Evolutionary conservation across 2,113 vertebrate genomes (phyloP).

Genomic region (Pelvicachromis taeniatus): DNA sequence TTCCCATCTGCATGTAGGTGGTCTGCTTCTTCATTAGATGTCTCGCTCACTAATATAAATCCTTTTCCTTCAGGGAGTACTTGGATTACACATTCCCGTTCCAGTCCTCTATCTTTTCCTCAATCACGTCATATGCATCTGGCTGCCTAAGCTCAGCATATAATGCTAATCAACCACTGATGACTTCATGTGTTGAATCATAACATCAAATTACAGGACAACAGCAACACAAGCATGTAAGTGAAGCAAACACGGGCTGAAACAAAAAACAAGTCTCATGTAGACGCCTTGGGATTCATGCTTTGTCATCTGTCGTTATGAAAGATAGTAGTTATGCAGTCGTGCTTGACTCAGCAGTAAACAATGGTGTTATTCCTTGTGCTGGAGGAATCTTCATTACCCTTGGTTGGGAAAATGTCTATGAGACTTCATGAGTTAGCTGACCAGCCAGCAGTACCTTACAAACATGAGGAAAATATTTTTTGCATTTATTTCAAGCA

Average conservation of each 20-base stretch:
- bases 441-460: not conserved
- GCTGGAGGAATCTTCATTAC: not conserved
- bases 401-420: not conserved
- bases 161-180: conserved; percentile 2
- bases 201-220: not conserved
- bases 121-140: not conserved
- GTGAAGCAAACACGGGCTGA: conserved; percentile 9
- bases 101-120: not conserved
- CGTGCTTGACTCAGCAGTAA: not conserved
- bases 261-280: not conserved
- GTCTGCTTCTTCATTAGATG: not conserved
- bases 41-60: not conserved
- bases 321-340: not conserved
- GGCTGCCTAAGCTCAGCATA: not conserved
- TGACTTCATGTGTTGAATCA: conserved; percentile 37
- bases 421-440: not conserved
- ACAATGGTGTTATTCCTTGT: not conserved
- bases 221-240: not conserved
- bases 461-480: not conserved
- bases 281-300: not conserved
- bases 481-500: too few relatives aligned
- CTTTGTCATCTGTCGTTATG: not conserved
- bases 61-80: not conserved
- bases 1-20: not conserved
- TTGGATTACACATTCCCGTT: not conserved